A percentile compares a stretch with the other conserved stretches of the same genome.
phyloP scores from a whole-genome alignment of 2,888 invertebrate species.

The Elegia similella region DNA sequence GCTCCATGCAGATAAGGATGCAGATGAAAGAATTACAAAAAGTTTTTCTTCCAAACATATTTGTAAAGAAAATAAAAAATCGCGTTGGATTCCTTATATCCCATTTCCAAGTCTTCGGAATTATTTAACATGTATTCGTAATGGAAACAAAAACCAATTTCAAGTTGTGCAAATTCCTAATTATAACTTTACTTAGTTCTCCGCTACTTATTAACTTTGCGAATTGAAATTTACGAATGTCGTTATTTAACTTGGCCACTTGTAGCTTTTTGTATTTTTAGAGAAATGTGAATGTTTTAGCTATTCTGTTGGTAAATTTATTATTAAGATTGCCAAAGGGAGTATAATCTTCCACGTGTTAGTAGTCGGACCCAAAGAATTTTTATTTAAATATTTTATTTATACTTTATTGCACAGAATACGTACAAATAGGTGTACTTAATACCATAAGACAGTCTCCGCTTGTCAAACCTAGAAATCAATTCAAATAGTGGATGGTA shows the following conservation, averaged over 20 bases:
- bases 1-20: too few species aligned
- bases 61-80: not conserved
- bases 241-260: conserved; percentile 13
- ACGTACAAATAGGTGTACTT: too few species aligned
- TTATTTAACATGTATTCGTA: conserved; percentile 13
- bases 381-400: too few species aligned
- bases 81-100: not conserved
- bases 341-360: too few species aligned
- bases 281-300: not conserved
- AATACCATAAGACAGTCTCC: too few species aligned
- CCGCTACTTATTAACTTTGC: conserved; percentile 18
- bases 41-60: not conserved
- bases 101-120: not conserved
- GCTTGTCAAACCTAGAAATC: too few species aligned
- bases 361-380: too few species aligned
- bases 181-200: conserved; percentile 17
- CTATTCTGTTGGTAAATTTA: not conserved
- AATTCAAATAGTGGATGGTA: too few species aligned
- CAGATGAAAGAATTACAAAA: too few species aligned
- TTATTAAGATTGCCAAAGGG: too few species aligned
- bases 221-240: conserved; percentile 17
- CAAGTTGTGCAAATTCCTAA: conserved; percentile 18
- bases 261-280: not conserved
- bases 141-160: conserved; percentile 23
- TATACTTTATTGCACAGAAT: too few species aligned